Percentiles rank a stretch among this genome's conserved stretches.
phyloP scores from a whole-genome alignment of 2,888 invertebrate species.

The Gari tellinella region DNA sequence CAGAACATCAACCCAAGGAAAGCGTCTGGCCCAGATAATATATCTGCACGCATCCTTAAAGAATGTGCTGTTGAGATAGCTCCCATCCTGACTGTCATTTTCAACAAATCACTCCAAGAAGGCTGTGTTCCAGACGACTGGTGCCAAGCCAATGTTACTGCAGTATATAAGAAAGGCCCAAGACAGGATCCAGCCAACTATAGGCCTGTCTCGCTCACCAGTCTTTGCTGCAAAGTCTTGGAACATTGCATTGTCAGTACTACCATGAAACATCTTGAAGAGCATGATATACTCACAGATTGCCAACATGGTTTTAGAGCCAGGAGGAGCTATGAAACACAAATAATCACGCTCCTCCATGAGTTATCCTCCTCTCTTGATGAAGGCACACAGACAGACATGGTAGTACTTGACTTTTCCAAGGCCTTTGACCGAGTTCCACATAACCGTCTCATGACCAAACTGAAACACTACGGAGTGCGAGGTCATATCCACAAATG shows the following conservation, averaged over 20 bases:
- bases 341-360: slow-evolving; percentile 3
- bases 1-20: too few relatives aligned
- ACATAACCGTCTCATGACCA: too few relatives aligned
- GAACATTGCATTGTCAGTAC: slow-evolving; percentile 3
- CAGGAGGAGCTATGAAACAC: slow-evolving; percentile 5
- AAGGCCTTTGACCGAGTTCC: background rate
- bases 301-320: slow-evolving; percentile 10
- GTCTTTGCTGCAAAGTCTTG: slow-evolving; percentile 2
- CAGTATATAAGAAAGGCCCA: slow-evolving; percentile 4
- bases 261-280: slow-evolving; percentile 7
- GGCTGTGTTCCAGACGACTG: too few relatives aligned
- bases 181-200: background rate
- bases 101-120: too few relatives aligned
- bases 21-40: too few relatives aligned
- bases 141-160: too few relatives aligned
- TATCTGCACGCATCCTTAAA: too few relatives aligned
- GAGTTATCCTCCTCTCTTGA: slow-evolving; percentile 2
- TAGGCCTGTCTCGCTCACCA: slow-evolving; percentile 7
- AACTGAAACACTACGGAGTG: background rate
- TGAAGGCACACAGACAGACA: slow-evolving; percentile 4
- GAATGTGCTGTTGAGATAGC: too few relatives aligned
- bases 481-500: background rate
- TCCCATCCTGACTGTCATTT: too few relatives aligned
- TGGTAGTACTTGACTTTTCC: slow-evolving; percentile 1
- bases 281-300: background rate